Conservation (phyloP, 2,797 vertebrate genomes). For the Betta splendens region DNA sequence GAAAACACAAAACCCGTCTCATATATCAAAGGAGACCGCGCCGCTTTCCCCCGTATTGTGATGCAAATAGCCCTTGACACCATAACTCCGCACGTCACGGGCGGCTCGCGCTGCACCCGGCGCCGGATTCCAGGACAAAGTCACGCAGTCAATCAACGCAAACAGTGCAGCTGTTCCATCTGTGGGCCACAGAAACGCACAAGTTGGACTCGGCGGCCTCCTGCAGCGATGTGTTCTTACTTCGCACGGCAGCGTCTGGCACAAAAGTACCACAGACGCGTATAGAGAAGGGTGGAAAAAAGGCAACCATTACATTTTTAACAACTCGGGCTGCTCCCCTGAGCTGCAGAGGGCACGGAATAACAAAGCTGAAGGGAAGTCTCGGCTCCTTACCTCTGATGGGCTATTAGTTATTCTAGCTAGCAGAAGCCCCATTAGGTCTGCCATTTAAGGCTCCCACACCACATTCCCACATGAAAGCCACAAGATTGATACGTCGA, state of each 20-base stretch:
- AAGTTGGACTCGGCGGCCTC: conserved; percentile 12
- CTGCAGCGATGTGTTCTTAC: conserved; percentile 23
- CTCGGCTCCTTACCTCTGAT: conserved; percentile 72
- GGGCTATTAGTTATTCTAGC: conserved; percentile 80
- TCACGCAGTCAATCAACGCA: conserved; percentile 8
- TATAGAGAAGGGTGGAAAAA: conserved; percentile 15
- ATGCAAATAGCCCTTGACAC: conserved; percentile 36
- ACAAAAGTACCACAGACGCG: conserved; percentile 31
- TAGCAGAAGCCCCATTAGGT: conserved; percentile 76
- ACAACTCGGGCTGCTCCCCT: conserved; percentile 54
- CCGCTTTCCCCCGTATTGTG: conserved; percentile 29
- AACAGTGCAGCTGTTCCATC: neutral
- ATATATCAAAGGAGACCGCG: conserved; percentile 29
- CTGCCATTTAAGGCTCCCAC: conserved; percentile 70
- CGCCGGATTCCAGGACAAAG: conserved; percentile 7
- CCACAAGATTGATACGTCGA: conserved; percentile 64
- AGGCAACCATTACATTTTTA: conserved; percentile 66
- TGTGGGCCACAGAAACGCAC: conserved; percentile 12
- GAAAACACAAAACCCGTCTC: conserved; percentile 32
- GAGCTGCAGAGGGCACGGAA: conserved; percentile 67
- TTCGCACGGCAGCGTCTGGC: conserved; percentile 38
- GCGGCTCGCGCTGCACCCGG: conserved; percentile 1
- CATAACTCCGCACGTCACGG: conserved; percentile 27
- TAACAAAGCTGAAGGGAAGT: conserved; percentile 72
- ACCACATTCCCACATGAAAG: conserved; percentile 68